Percentiles rank a stretch among this genome's conserved stretches.
Conservation (phyloP, 2,797 vertebrate species). For the Leptodactylus fallax region DNA sequence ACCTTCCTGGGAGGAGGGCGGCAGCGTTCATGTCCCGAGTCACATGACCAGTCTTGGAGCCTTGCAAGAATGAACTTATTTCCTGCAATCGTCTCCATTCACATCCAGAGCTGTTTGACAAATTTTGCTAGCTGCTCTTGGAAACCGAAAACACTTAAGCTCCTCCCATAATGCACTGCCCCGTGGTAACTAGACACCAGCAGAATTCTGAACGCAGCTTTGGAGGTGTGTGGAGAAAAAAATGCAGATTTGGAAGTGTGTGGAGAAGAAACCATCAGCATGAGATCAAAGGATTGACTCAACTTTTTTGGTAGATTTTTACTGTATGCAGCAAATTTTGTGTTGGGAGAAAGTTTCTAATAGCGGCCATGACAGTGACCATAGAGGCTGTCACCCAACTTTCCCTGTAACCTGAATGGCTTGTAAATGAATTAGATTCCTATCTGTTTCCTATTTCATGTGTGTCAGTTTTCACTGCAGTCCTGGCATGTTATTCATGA, state of each 20-base stretch:
- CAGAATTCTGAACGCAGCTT: background rate
- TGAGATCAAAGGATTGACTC: too few relatives aligned
- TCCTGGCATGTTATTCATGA: background rate
- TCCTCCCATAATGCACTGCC: background rate
- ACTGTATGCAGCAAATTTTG: too few relatives aligned
- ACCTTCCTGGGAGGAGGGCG: conserved; percentile 11
- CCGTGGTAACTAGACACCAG: background rate
- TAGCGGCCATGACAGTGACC: too few relatives aligned
- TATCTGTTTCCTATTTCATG: background rate
- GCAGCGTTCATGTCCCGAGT: background rate
- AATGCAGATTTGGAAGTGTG: too few relatives aligned
- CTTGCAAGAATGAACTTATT: background rate
- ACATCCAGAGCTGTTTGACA: background rate
- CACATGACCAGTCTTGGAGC: background rate
- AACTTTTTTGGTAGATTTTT: background rate
- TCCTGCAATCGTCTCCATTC: background rate
- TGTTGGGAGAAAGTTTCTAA: too few relatives aligned
- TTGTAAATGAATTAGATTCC: background rate
- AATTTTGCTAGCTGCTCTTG: background rate
- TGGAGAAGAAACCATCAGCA: background rate
- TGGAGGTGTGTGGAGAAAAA: background rate
- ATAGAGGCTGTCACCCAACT: background rate
- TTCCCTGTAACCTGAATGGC: background rate
- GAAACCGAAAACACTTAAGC: background rate
- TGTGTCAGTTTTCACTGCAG: background rate